Conservation (phyloP, 2,113 vertebrate species). For the Pterocles orientalis region DNA sequence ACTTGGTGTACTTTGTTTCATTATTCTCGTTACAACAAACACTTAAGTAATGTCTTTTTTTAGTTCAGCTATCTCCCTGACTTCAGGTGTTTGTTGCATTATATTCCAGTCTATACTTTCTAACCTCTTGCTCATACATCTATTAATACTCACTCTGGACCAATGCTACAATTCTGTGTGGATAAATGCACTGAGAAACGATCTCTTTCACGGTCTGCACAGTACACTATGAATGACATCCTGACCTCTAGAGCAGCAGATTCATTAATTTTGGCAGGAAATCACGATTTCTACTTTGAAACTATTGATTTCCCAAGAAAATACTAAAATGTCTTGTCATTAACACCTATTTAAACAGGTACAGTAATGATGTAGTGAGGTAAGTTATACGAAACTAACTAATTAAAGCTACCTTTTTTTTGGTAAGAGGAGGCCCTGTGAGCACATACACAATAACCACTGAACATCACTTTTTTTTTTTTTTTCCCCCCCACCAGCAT, state of each 20-base stretch:
- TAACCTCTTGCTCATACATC: neutral
- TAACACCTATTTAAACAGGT: neutral
- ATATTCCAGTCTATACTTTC: neutral
- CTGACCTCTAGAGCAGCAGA: neutral
- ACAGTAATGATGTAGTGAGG: neutral
- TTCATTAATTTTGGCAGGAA: slow-evolving; percentile 24
- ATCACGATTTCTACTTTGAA: neutral
- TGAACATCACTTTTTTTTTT: neutral
- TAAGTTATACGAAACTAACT: neutral
- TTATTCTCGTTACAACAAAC: neutral
- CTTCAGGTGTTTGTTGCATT: neutral
- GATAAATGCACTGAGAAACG: neutral
- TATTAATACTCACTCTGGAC: neutral
- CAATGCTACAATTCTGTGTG: neutral
- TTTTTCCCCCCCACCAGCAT: neutral
- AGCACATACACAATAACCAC: neutral
- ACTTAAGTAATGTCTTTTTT: neutral
- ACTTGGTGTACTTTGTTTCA: neutral
- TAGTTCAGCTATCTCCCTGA: neutral
- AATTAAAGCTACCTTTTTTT: neutral
- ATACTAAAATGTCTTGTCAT: neutral
- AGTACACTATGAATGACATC: neutral
- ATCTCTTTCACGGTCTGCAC: neutral
- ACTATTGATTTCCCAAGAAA: slow-evolving; percentile 4
- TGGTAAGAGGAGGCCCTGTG: neutral